Conservation (phyloP, 92 coral and sea anemone species). For the Porites rus region DNA sequence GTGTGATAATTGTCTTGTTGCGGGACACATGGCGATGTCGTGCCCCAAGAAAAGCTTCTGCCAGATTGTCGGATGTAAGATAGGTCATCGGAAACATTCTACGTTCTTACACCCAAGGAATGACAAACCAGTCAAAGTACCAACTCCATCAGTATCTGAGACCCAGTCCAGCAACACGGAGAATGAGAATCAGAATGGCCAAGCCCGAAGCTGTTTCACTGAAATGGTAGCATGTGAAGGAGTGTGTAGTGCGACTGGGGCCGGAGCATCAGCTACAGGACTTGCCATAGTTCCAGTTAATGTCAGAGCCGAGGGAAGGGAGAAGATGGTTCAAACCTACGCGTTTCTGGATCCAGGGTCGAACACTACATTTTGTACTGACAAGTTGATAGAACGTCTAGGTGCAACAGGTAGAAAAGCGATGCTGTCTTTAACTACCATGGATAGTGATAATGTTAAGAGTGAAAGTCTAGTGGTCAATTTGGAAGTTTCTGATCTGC, state of each 20-base stretch:
- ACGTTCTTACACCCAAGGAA: conserved; percentile 61
- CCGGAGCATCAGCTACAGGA: too few relatives aligned
- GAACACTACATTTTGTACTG: conserved; percentile 64
- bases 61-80: conserved; percentile 53
- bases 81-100: conserved; percentile 61
- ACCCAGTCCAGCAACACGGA: neutral
- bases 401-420: conserved; percentile 48
- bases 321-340: conserved; percentile 36
- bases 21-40: too few relatives aligned
- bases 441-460: conserved; percentile 51
- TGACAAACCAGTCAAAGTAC: conserved; percentile 8
- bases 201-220: conserved; percentile 5
- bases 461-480: conserved; percentile 42
- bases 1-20: too few relatives aligned
- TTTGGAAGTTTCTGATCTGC: conserved; percentile 59
- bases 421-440: conserved; percentile 54
- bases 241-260: too few relatives aligned
- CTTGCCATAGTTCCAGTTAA: too few relatives aligned
- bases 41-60: conserved; percentile 12
- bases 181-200: neutral
- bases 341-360: conserved; percentile 69
- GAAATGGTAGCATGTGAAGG: neutral
- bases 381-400: conserved; percentile 52
- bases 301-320: neutral
- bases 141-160: conserved; percentile 1